phyloP scores from a whole-genome alignment of 2,113 vertebrate species.

The Anser cygnoides region DNA sequence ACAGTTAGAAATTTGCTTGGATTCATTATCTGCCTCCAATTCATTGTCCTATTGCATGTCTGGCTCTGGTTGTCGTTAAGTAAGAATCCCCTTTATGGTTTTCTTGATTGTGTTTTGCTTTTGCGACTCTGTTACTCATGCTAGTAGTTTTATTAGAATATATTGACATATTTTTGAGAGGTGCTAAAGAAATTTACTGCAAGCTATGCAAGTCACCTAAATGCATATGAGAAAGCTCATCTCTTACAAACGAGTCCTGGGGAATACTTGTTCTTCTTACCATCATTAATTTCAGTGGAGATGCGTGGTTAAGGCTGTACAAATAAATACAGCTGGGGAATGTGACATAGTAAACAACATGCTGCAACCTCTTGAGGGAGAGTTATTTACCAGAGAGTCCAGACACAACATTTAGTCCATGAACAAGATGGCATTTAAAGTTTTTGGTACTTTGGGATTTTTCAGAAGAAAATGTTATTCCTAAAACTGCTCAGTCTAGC shows the following conservation, averaged over 20 bases:
- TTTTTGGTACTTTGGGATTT: slow-evolving; percentile 24
- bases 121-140: background rate
- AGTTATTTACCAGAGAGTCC: slow-evolving; percentile 22
- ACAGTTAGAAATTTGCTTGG: background rate
- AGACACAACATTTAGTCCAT: background rate
- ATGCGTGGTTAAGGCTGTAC: background rate
- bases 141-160: background rate
- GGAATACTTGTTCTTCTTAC: background rate
- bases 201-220: background rate
- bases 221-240: background rate
- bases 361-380: slow-evolving; percentile 42
- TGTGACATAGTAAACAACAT: background rate
- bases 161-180: background rate
- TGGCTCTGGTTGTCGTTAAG: background rate
- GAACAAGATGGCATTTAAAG: slow-evolving; percentile 37
- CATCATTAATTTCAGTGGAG: background rate
- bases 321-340: slow-evolving; percentile 6
- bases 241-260: background rate
- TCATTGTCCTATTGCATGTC: background rate
- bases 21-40: background rate
- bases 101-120: background rate
- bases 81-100: background rate
- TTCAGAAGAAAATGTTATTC: slow-evolving; percentile 65
- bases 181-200: background rate
- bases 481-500: slow-evolving; percentile 8